Base-by-base conservation (phyloP, 2,797 vertebrate genomes). In the Anguilla anguilla region DNA sequence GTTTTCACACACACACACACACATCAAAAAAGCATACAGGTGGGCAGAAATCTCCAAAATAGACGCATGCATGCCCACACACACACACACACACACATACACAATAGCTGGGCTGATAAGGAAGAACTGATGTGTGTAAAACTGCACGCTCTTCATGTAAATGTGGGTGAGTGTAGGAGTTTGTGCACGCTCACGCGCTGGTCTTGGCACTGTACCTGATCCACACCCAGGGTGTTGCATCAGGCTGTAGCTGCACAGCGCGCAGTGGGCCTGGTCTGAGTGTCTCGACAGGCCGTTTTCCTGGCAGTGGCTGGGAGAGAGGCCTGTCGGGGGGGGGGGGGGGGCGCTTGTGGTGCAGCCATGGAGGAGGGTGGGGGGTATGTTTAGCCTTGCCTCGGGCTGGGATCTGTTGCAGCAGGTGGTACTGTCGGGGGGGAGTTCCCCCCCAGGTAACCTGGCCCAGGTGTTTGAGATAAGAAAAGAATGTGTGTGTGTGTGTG, bases 331-430 rank as follows among this genome's bases (percentile, higher is more conserved):
- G 35, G 43, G 43, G 43, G 43, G 35, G 35, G 35, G 1, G 35
- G 35, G 35, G 35, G n/a, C n/a, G n/a, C 43, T 53, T 46, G 85
- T 77, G 53, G 31, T 35, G 35, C 25, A 25, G n/a, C 10, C 19
- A 11, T n/a, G 25, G n/a, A 25, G 39, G 64, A 2, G 9, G 25
- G 43, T 51, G 77, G 46, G 22, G 25, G 77, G 1, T 6, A n/a
- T 46, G 77, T 51, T 82, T 82, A 49, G 79, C 46, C 5, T 82
- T 25, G 46, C 43, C 46, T n/a, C 6, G 51, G 7, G 79, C 25
- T 25, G 43, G 79, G 79, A 82, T 82, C 22, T 82, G 79, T 82
- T 82, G 7, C 43, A 25, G 10, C 79, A 51, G 79, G 79, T 82
- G 79, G 6, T 49, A 19, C 79, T 22, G 28, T 49, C 7, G 17